Evolutionary conservation across 1,140 invertebrate species (phyloP), one percentile per base, ranked within the genome.

Genomic region (Idris sp.): DNA sequence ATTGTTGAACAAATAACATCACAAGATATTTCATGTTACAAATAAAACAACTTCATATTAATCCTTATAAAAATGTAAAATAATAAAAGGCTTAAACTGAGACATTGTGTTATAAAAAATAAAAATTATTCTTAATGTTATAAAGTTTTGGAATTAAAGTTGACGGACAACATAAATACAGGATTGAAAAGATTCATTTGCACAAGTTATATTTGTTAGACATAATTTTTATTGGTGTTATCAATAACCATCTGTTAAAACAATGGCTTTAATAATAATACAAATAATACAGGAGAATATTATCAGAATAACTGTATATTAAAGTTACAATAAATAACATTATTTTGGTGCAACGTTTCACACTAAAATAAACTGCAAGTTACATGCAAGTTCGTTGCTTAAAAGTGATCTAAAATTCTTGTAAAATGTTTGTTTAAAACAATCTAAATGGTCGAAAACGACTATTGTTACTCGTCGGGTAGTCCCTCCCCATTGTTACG

Each of bases 401-500:
- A 65, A 64, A 73, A 48, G 31, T 48, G 9, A 65, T 59, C 54
- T 73, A 49, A 59, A 65, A 59, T 9, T 31, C 10, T 30, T 49
- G 53, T 58, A 58, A 49, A 44, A 46, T 6, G 9, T 44, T 44
- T 11, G 13, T 10, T 58, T 40, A 49, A 64, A 75, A 77, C 61
- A 69, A 79, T 75, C 43, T 65, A 53, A 43, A 76, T 73, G 46
- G 13, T 74, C 35, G 15, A 76, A 79, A 78, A 74, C 43, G 59
- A 76, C 69, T 28, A 54, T 30, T 58, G 46, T 54, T 74, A 54
- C 14, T 54, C 18, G 8, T 44, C 19, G 43, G 53, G 48, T 53
- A 25, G 18, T 43, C 30, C 36, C 5, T 9, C 56, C 59, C 31
- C 41, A 26, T 64, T 74, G 59, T 72, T 75, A 75, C 71, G 78